Percentiles rank a stretch among this genome's conserved stretches.
Evolutionary conservation across 2,888 invertebrate genomes (phyloP).

Genomic region (Nectonema munidae): DNA sequence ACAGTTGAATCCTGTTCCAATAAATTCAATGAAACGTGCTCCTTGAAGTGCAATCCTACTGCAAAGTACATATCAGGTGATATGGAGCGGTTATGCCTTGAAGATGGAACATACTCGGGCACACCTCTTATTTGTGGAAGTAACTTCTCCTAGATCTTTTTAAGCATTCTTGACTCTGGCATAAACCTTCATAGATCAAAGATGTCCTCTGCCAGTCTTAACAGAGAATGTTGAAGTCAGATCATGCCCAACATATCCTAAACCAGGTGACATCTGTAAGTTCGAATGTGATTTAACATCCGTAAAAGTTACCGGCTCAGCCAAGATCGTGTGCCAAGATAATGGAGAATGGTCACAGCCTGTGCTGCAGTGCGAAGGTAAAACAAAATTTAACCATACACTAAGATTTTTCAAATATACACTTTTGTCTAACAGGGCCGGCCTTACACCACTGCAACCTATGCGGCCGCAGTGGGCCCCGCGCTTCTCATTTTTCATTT

Average conservation of each 20-base stretch:
- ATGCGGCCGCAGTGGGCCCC: too few species aligned
- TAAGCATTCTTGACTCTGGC: too few species aligned
- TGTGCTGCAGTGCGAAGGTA: slow-evolving; percentile 1
- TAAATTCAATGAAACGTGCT: neutral
- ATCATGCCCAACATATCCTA: neutral
- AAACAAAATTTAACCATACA: too few species aligned
- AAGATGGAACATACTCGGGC: slow-evolving; percentile 1
- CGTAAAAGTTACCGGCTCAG: neutral
- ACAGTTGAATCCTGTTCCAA: neutral
- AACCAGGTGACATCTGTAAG: slow-evolving; percentile 7
- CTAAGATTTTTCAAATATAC: too few species aligned
- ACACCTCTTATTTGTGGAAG: slow-evolving; percentile 7
- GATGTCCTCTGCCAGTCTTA: too few species aligned
- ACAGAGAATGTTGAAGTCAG: slow-evolving; percentile 1
- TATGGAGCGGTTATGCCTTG: neutral
- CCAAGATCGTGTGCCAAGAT: slow-evolving; percentile 1
- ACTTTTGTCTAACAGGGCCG: too few species aligned
- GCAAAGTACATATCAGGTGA: slow-evolving; percentile 6
- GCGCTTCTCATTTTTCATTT: too few species aligned
- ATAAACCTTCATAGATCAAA: too few species aligned
- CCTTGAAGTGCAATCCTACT: neutral
- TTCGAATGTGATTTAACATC: neutral
- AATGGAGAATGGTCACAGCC: slow-evolving; percentile 10
- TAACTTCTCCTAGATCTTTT: neutral
- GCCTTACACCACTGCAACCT: too few species aligned